Percentiles rank a stretch among this genome's conserved stretches.
Evolutionary conservation across 1,140 invertebrate species (phyloP).

Genomic region (Bombus polaris): DNA sequence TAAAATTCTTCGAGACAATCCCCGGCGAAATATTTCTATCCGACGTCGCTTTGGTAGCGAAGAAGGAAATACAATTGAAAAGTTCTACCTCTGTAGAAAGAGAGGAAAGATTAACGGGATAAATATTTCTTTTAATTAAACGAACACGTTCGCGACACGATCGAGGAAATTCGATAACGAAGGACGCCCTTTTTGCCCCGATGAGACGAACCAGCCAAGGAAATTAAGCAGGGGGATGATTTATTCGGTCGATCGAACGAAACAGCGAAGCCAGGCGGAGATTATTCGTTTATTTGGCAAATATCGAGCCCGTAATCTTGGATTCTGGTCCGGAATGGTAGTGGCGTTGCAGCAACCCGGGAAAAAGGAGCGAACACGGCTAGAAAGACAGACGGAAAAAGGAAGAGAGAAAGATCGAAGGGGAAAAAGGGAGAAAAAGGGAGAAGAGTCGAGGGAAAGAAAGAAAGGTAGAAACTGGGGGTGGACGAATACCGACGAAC

Average conservation of each 20-base stretch:
- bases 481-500: slow-evolving; percentile 24
- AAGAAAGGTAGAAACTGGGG: not conserved
- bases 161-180: slow-evolving; percentile 42
- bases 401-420: not conserved
- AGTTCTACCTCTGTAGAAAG: not conserved
- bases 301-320: slow-evolving; percentile 54
- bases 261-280: slow-evolving; percentile 5
- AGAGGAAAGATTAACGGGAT: not conserved
- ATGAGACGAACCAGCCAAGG: not conserved
- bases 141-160: slow-evolving; percentile 11
- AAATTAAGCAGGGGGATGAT: slow-evolving; percentile 45
- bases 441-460: not conserved
- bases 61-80: not conserved
- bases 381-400: not conserved
- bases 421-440: not conserved
- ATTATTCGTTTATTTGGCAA: slow-evolving; percentile 43
- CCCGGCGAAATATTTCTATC: too few relatives aligned
- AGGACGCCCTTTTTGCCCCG: not conserved
- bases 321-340: slow-evolving; percentile 6
- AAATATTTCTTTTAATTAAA: slow-evolving; percentile 42
- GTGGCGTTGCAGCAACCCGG: slow-evolving; percentile 1
- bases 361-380: not conserved
- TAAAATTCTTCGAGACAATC: not conserved
- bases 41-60: not conserved
- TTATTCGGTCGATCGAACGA: slow-evolving; percentile 42